Percentiles rank a stretch among this genome's conserved stretches.
These are phyloP conservation scores for Ips typographus DNA, from an alignment of 1,140 invertebrate species.

Conservation along the genomic window DNA sequence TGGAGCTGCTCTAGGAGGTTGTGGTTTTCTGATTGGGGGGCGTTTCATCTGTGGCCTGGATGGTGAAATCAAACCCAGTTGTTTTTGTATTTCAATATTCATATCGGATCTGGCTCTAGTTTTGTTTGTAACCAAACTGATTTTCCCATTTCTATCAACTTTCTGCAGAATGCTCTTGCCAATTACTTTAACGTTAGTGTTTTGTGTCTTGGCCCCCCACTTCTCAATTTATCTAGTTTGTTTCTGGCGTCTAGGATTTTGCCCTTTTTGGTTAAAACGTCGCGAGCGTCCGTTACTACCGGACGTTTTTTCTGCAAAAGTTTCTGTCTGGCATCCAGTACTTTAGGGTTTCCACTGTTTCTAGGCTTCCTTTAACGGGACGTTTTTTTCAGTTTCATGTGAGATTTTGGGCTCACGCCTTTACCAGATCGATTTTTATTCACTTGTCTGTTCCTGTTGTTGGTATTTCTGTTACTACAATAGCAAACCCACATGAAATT, in stretches of 20 bases:
- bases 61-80: slow-evolving; percentile 45
- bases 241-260: slow-evolving; percentile 65
- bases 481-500: too few relatives aligned
- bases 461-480: neutral
- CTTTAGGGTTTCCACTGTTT: slow-evolving; percentile 11
- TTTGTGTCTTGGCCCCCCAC: slow-evolving; percentile 29
- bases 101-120: slow-evolving; percentile 45
- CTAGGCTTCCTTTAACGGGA: neutral
- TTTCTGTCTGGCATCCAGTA: slow-evolving; percentile 66
- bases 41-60: slow-evolving; percentile 27
- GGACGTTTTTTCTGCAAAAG: slow-evolving; percentile 69
- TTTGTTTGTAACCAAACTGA: slow-evolving; percentile 58
- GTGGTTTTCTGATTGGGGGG: slow-evolving; percentile 18
- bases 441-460: neutral
- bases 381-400: neutral
- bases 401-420: neutral
- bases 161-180: slow-evolving; percentile 54
- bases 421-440: neutral
- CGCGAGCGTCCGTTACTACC: slow-evolving; percentile 67
- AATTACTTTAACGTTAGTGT: slow-evolving; percentile 45
- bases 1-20: slow-evolving; percentile 13
- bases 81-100: slow-evolving; percentile 47
- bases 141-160: slow-evolving; percentile 56
- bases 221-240: slow-evolving; percentile 58
- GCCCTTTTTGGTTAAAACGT: slow-evolving; percentile 66